Evolutionary conservation across 2,113 vertebrate genomes (phyloP), one percentile per base, ranked within the genome.

Genomic region (Ammospiza caudacuta): DNA sequence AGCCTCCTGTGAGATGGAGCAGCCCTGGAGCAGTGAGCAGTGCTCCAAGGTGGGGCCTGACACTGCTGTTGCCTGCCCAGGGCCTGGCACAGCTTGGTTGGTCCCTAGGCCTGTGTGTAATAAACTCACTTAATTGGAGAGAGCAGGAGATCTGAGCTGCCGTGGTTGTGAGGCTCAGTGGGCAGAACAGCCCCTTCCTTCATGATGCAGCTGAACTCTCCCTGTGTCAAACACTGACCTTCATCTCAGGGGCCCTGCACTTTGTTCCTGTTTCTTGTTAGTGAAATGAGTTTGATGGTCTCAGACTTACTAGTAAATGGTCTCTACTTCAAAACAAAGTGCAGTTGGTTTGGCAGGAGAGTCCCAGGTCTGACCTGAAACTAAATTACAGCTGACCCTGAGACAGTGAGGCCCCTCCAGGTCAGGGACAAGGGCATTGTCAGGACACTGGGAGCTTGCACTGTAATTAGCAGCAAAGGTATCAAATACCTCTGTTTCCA

Each of bases 381-480:
- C 95, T 94, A 96, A 96, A 97, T 97, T 96, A 95, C 88, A 93
- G 80, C 97, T 96, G 97, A 96, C 97, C 94, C 95, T 96, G 93
- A 95, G 96, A 89, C 80, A 90, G 86, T 27, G 93, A 96, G 95
- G 96, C 93, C 96, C 96, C 95, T 93, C 72, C 89, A 81, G 97
- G 95, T 97, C 96, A 97, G 96, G 92, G 94, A 94, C 96, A 96
- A 97, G 96, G 97, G 96, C 95, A 92, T 95, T 95, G 92, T 95
- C 94, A 96, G 94, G 95, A 96, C 94, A 95, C 89, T 78, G 79
- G 94, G 74, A 96, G 92, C 93, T 96, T 95, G 96, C 94, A 91
- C 91, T 94, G 90, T 97, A 96, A 96, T 96, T 96, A 96, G 94
- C 94, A 91, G 95, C 89, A 94, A 96, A 95, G 93, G 89, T 96